Evolutionary conservation across 2,888 invertebrate species (phyloP), one percentile per base, ranked within the genome.

Genomic region (Patella ulyssiponensis): DNA sequence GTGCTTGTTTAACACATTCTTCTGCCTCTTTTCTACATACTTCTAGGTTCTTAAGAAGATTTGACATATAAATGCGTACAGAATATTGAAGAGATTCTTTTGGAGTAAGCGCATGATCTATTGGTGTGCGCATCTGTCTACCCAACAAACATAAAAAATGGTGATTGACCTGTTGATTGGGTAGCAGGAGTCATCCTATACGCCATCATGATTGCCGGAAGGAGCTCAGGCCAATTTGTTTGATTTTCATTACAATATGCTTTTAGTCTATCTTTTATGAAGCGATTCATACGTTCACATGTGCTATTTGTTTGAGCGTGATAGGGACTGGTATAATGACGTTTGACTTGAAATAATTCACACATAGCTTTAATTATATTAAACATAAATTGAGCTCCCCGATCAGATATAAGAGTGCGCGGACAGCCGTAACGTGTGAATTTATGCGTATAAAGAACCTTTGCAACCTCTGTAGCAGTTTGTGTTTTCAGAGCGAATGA

Each of bases 361-460:
- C n/a, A n/a, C n/a, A n/a, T n/a, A n/a, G n/a, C n/a, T n/a, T n/a
- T n/a, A n/a, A n/a, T n/a, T n/a, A n/a, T n/a, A n/a, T n/a, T n/a
- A n/a, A n/a, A n/a, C n/a, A n/a, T n/a, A n/a, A n/a, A n/a, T n/a
- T n/a, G n/a, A n/a, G n/a, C n/a, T n/a, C n/a, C n/a, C n/a, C n/a
- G n/a, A n/a, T n/a, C n/a, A n/a, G n/a, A n/a, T 23, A 80, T 44
- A 4, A 82, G 73, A 1, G 79, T 71, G 3, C 58, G 17, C 0
- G 79, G 79, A 23, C 74, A 56, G 0, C 77, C 81, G 71, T 78
- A 79, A 9, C 79, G 44, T 15, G 78, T 77, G 33, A 82, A 79
- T 33, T 76, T 71, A 17, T 73, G 52, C 9, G 51, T 17, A 27
- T 52, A 73, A 17, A 77, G 51, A 33, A 23, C 71, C 4, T 69